A percentile compares a stretch with the other conserved stretches of the same genome.
These are phyloP conservation scores for Marronus borbonicus DNA, from an alignment of 2,888 invertebrate species.

Conservation along the genomic window DNA sequence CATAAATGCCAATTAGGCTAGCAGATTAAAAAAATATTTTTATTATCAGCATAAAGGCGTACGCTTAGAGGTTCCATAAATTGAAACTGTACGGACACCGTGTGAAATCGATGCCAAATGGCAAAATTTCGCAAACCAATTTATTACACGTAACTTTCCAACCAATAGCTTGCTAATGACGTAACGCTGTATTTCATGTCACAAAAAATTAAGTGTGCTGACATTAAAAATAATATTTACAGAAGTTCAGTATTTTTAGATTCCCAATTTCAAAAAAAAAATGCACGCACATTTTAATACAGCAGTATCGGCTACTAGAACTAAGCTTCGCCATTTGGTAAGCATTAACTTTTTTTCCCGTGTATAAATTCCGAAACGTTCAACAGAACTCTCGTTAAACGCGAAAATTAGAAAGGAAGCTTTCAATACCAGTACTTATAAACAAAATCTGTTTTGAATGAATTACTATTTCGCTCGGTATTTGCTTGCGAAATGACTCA, in stretches of 20 bases:
- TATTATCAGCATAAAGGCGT: too few relatives aligned
- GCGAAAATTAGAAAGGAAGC: neutral
- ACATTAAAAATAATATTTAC: conserved; percentile 11
- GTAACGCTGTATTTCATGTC: neutral
- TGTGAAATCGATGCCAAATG: conserved; percentile 3
- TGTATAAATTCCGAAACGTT: neutral
- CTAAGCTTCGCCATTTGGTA: neutral
- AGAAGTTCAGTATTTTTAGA: neutral
- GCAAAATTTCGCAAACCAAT: conserved; percentile 11
- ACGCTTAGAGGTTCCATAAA: too few relatives aligned
- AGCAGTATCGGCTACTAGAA: neutral
- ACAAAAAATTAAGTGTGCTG: conserved; percentile 11
- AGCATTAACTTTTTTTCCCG: neutral
- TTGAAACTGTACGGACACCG: too few relatives aligned
- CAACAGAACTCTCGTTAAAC: neutral
- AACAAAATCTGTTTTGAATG: conserved; percentile 15
- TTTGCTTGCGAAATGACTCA: conserved; percentile 9
- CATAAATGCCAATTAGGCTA: too few relatives aligned
- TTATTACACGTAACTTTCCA: neutral
- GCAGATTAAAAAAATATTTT: too few relatives aligned
- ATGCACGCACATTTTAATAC: neutral
- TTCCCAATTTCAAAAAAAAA: neutral
- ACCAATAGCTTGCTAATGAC: neutral
- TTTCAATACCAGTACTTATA: conserved; percentile 3
- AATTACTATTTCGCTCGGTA: neutral